Percentiles rank a stretch among this genome's conserved stretches.
phyloP scores from a whole-genome alignment of 2,888 invertebrate species.

The Polydesmus complanatus region DNA sequence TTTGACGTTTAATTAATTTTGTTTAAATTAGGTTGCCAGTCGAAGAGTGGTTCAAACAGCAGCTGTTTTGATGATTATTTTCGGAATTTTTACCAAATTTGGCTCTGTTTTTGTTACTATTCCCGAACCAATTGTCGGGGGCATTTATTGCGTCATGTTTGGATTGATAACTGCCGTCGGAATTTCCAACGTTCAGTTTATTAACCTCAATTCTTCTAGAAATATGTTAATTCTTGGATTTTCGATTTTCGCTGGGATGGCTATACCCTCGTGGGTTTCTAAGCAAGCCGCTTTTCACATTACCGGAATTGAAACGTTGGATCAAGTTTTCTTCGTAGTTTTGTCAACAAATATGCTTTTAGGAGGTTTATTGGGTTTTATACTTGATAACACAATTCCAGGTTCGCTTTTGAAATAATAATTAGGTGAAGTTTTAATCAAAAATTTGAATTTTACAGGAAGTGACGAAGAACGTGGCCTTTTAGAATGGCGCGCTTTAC shows the following conservation, averaged over 20 bases:
- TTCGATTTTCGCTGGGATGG: constrained; percentile 71
- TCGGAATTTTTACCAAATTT: constrained; percentile 60
- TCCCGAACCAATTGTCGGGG: constrained; percentile 65
- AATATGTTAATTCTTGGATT: constrained; percentile 46
- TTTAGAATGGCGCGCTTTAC: constrained; percentile 42
- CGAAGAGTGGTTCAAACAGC: constrained; percentile 65
- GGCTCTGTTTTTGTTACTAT: constrained; percentile 66
- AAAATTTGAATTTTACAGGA: constrained; percentile 37
- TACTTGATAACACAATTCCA: constrained; percentile 23
- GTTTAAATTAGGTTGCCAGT: constrained; percentile 44
- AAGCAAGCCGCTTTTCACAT: constrained; percentile 40
- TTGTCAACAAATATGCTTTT: constrained; percentile 59
- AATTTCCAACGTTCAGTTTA: constrained; percentile 60
- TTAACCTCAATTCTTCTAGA: constrained; percentile 47
- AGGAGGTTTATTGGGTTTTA: constrained; percentile 22
- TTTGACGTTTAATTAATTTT: too few relatives aligned
- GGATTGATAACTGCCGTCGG: constrained; percentile 70
- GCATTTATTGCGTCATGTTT: constrained; percentile 68
- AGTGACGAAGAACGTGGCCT: constrained; percentile 58
- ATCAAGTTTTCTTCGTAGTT: constrained; percentile 54
- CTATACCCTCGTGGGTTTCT: constrained; percentile 58
- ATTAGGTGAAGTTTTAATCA: background rate
- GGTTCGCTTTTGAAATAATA: constrained; percentile 16
- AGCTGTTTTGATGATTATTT: constrained; percentile 54
- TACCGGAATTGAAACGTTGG: constrained; percentile 44